Evolutionary conservation across 2,113 vertebrate genomes (phyloP).

Genomic region (Hepsetus odoe): DNA sequence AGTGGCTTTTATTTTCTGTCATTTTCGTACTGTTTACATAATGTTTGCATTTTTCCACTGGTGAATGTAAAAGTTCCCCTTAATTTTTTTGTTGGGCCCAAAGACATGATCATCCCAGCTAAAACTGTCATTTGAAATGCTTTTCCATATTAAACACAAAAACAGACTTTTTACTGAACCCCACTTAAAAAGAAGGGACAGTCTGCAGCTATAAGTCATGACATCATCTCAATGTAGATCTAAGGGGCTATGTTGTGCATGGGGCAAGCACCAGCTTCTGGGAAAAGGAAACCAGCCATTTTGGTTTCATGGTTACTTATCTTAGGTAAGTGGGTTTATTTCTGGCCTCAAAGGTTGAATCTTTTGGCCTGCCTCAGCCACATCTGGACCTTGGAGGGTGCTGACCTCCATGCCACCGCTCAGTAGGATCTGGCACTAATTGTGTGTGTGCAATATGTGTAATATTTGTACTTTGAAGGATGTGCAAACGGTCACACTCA

Average conservation of each 20-base stretch:
- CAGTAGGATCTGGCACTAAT: constrained; percentile 14
- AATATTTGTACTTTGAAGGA: background rate
- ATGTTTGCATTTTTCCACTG: too few relatives aligned
- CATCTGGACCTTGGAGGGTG: constrained; percentile 62
- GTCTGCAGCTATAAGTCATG: background rate
- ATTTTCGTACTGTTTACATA: too few relatives aligned
- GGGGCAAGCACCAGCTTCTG: constrained; percentile 59
- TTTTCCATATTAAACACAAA: background rate
- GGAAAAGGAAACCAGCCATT: constrained; percentile 65
- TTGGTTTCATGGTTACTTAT: constrained; percentile 72
- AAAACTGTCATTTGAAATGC: too few relatives aligned
- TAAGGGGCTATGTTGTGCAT: constrained; percentile 50
- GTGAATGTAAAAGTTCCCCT: too few relatives aligned
- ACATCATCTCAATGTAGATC: constrained; percentile 42
- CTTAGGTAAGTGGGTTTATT: constrained; percentile 60
- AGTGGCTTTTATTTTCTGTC: too few relatives aligned
- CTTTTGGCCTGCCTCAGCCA: constrained; percentile 58
- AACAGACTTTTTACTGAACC: background rate
- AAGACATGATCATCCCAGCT: too few relatives aligned
- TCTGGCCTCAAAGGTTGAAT: constrained; percentile 58
- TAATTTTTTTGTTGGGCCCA: too few relatives aligned
- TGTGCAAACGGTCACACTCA: background rate
- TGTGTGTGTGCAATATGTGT: background rate
- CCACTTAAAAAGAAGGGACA: background rate
- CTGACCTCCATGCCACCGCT: constrained; percentile 38